Conservation (phyloP, 2,113 vertebrate species). For the Megaleporinus macrocephalus region DNA sequence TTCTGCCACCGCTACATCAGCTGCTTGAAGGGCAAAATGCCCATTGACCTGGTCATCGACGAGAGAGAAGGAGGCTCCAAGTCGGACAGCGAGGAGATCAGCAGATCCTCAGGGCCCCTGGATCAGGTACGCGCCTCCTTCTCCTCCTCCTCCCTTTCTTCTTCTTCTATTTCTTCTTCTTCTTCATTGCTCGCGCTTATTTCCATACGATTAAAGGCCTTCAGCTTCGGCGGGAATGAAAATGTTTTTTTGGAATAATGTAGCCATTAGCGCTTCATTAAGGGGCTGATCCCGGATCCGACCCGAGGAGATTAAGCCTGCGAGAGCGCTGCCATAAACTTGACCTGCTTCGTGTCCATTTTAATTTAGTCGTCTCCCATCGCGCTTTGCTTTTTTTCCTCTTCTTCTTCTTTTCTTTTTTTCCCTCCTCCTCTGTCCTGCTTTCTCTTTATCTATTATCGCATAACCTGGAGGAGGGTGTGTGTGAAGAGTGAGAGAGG, state of each 20-base stretch:
- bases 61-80: constrained; percentile 98
- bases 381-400: constrained; percentile 69
- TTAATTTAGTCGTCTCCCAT: constrained; percentile 90
- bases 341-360: constrained; percentile 97
- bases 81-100: constrained; percentile 99
- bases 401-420: constrained; percentile 68
- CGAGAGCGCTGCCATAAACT: constrained; percentile 91
- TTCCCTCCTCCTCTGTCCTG: constrained; percentile 77
- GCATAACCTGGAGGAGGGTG: constrained; percentile 67
- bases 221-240: constrained; percentile 96
- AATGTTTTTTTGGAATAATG: constrained; percentile 91
- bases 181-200: constrained; percentile 86
- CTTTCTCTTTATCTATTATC: constrained; percentile 45
- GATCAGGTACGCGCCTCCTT: constrained; percentile 87
- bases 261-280: constrained; percentile 99
- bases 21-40: constrained; percentile 99
- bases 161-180: too few relatives aligned
- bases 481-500: constrained; percentile 66
- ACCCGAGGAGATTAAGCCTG: constrained; percentile 92
- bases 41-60: constrained; percentile 99
- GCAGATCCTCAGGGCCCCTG: constrained; percentile 92
- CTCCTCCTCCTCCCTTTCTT: constrained; percentile 82
- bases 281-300: constrained; percentile 88
- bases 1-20: constrained; percentile 99
- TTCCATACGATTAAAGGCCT: constrained; percentile 98